Conservation (phyloP, 30 jellyfish, hydroid and myxozoan species). For the Turritopsis rubra region DNA sequence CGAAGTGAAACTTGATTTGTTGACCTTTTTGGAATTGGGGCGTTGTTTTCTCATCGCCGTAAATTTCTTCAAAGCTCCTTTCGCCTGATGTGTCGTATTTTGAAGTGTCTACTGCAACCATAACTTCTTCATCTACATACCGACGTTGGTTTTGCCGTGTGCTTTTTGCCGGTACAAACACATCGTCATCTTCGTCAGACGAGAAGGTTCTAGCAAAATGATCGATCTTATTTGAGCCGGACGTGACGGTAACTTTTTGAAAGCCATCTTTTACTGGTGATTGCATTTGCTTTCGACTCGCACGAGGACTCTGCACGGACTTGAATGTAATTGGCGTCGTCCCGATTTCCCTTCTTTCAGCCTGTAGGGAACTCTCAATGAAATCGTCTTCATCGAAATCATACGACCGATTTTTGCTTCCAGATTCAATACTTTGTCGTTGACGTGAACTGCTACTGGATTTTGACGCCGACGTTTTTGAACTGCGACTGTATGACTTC, state of each 20-base stretch:
- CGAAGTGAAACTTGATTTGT: conserved; percentile 8
- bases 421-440: conserved; percentile 1
- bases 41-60: not conserved
- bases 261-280: conserved; percentile 24
- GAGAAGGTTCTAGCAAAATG: conserved; percentile 2
- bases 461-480: not conserved
- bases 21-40: conserved; percentile 6
- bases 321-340: conserved; percentile 4
- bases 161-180: conserved; percentile 1
- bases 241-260: conserved; percentile 21
- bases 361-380: not conserved
- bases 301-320: not conserved
- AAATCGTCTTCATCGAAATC: not conserved
- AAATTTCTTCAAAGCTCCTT: conserved; percentile 15
- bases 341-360: not conserved
- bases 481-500: conserved; percentile 3
- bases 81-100: conserved; percentile 17
- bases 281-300: not conserved
- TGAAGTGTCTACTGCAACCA: not conserved
- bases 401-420: not conserved
- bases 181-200: conserved; percentile 2
- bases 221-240: conserved; percentile 11
- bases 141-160: not conserved
- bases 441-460: not conserved
- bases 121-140: not conserved